These are phyloP conservation scores for Pseudomyrmex gracilis DNA, from an alignment of 1,140 invertebrate genomes.

Conservation along the genomic window DNA sequence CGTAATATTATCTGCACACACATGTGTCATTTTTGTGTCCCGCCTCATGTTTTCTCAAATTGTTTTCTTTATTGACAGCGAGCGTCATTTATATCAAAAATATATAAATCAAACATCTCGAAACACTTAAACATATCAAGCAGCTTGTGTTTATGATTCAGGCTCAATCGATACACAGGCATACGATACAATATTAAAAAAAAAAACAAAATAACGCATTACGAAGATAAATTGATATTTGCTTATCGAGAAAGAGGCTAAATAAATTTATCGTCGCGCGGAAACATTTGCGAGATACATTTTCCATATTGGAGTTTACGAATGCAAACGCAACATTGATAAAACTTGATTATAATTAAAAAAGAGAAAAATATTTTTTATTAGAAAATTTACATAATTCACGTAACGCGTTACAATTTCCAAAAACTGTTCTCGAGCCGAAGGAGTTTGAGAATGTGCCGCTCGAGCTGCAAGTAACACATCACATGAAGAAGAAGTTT, in stretches of 20 bases:
- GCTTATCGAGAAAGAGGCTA: constrained; percentile 2
- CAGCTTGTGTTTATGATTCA: no score
- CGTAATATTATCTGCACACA: not conserved
- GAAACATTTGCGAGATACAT: not conserved
- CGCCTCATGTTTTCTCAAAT: not conserved
- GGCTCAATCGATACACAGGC: no score
- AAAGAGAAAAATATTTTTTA: not conserved
- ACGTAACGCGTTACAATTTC: constrained; percentile 7
- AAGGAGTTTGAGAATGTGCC: no score
- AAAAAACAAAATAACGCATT: no score
- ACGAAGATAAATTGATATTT: not conserved
- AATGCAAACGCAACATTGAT: no score
- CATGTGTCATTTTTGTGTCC: no score
- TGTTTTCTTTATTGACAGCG: not conserved
- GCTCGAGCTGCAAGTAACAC: not conserved
- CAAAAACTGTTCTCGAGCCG: no score
- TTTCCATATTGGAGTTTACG: not conserved
- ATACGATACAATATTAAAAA: not conserved
- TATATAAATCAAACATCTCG: not conserved
- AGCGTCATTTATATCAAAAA: not conserved
- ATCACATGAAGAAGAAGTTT: not conserved
- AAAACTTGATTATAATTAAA: not conserved
- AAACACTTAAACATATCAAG: not conserved
- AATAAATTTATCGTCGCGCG: not conserved
- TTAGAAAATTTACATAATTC: constrained; percentile 21